Evolutionary conservation across 2,797 vertebrate species (phyloP).

Genomic region (Xenopus petersii): DNA sequence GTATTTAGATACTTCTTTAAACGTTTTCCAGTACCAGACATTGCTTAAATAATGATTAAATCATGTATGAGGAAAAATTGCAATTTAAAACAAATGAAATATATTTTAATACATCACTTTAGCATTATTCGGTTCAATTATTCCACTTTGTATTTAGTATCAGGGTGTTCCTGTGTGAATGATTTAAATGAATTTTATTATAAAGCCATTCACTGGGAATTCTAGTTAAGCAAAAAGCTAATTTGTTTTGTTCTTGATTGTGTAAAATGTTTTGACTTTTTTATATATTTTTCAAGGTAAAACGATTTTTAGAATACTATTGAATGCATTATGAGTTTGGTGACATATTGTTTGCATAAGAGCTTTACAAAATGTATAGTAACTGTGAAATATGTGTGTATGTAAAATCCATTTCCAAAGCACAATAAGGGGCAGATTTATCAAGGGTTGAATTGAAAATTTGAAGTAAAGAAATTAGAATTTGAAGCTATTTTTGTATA

Average conservation of each 20-base stretch:
- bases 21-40: slow-evolving; percentile 40
- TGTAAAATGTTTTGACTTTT: slow-evolving; percentile 19
- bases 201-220: slow-evolving; percentile 41
- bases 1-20: slow-evolving; percentile 47
- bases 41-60: slow-evolving; percentile 48
- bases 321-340: too few species aligned
- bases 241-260: slow-evolving; percentile 48
- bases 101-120: slow-evolving; percentile 50
- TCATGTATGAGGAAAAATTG: slow-evolving; percentile 48
- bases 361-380: too few species aligned
- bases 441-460: too few species aligned
- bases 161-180: slow-evolving; percentile 46
- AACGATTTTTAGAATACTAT: too few species aligned
- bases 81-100: slow-evolving; percentile 49
- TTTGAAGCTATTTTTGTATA: too few species aligned
- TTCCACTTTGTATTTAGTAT: slow-evolving; percentile 43
- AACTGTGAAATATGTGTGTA: too few species aligned
- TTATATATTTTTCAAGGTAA: too few species aligned
- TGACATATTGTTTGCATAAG: too few species aligned
- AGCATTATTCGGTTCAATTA: slow-evolving; percentile 48
- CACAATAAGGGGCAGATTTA: too few species aligned
- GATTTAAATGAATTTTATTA: slow-evolving; percentile 48
- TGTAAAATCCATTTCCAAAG: too few species aligned
- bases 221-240: slow-evolving; percentile 46
- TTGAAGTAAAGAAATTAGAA: too few species aligned